These are phyloP conservation scores for Phasianus colchicus DNA, from an alignment of 2,113 vertebrate species.

Conservation along the genomic window DNA sequence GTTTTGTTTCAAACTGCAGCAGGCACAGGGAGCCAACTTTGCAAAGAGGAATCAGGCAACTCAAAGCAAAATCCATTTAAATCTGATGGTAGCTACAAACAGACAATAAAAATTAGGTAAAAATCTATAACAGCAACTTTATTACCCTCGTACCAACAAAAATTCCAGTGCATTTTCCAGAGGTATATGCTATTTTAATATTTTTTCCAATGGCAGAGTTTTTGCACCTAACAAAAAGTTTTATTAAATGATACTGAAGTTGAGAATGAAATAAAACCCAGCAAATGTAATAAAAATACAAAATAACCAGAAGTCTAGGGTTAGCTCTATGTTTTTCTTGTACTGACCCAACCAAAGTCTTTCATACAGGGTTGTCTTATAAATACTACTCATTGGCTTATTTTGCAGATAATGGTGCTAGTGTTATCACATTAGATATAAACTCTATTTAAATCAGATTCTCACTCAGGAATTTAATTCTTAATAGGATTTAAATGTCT, in stretches of 20 bases:
- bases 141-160: constrained; percentile 28
- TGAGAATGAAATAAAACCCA: background rate
- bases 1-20: constrained; percentile 72
- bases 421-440: constrained; percentile 40
- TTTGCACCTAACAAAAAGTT: constrained; percentile 39
- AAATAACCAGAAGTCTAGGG: background rate
- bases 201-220: constrained; percentile 17
- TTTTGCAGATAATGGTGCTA: constrained; percentile 61
- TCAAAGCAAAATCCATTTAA: constrained; percentile 72
- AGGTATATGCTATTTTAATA: constrained; percentile 43
- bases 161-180: constrained; percentile 30
- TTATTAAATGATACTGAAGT: constrained; percentile 13
- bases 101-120: constrained; percentile 59
- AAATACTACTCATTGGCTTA: background rate
- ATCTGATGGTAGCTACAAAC: constrained; percentile 65
- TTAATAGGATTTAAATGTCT: constrained; percentile 64
- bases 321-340: background rate
- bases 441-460: constrained; percentile 68
- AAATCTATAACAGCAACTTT: constrained; percentile 57
- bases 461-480: constrained; percentile 44
- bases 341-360: background rate
- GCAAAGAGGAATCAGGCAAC: constrained; percentile 70
- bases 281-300: background rate
- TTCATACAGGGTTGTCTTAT: background rate
- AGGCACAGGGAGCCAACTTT: constrained; percentile 73